Conservation (phyloP, 1,140 invertebrate genomes). For the Lithobius niger region DNA sequence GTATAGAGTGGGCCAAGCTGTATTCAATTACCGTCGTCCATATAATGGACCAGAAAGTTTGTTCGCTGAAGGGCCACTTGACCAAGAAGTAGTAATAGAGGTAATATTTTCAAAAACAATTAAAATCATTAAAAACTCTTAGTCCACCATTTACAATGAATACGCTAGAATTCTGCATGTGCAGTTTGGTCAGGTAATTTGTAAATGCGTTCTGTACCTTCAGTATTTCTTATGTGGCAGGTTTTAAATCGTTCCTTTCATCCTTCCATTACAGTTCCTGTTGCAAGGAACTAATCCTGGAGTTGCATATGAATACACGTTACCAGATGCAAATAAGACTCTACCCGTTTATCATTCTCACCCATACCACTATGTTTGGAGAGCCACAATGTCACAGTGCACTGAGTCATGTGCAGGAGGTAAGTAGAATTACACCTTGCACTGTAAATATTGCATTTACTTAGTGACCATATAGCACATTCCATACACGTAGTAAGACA, state of each 20-base stretch:
- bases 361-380: background rate
- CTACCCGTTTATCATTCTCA: background rate
- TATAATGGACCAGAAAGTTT: conserved; percentile 27
- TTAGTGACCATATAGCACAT: no score
- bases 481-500: no score
- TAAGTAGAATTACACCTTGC: no score
- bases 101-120: no score
- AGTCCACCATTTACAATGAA: no score
- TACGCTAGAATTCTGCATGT: no score
- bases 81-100: conserved; percentile 61
- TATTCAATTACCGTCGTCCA: conserved; percentile 54
- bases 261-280: conserved; percentile 44
- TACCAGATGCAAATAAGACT: conserved; percentile 18
- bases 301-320: conserved; percentile 74
- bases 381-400: background rate
- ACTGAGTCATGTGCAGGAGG: background rate
- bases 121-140: no score
- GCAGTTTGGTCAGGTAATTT: no score
- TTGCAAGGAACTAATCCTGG: conserved; percentile 63
- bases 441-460: no score
- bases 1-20: conserved; percentile 59
- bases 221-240: no score
- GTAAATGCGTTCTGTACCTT: no score
- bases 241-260: conserved; percentile 2
- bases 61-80: conserved; percentile 55